phyloP scores from a whole-genome alignment of 2,888 invertebrate species.

The Lithophane leautieri region DNA sequence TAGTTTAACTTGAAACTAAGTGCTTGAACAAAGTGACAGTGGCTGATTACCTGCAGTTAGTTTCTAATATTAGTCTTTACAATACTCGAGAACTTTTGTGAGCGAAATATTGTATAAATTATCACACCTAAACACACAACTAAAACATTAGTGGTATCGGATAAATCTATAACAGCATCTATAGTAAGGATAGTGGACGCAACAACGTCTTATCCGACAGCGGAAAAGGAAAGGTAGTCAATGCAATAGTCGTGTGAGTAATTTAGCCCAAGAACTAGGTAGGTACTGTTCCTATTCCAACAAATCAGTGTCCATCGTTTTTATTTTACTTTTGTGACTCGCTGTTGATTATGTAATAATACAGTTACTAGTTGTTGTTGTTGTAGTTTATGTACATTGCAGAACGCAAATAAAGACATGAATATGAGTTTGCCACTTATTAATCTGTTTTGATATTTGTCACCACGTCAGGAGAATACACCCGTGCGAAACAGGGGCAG shows the following conservation, averaged over 20 bases:
- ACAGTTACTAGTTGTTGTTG: background rate
- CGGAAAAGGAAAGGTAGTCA: background rate
- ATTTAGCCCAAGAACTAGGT: background rate
- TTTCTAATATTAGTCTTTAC: slow-evolving; percentile 58
- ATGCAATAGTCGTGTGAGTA: background rate
- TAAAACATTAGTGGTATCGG: slow-evolving; percentile 48
- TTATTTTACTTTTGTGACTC: no score
- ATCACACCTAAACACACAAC: slow-evolving; percentile 19
- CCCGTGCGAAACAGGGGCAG: no score
- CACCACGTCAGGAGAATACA: background rate
- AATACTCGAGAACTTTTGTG: slow-evolving; percentile 42
- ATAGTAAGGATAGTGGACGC: background rate
- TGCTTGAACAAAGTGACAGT: slow-evolving; percentile 87
- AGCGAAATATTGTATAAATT: slow-evolving; percentile 63
- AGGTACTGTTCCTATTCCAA: no score
- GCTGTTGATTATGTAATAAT: background rate
- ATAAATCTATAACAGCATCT: slow-evolving; percentile 28
- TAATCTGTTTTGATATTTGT: no score
- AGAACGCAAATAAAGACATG: background rate
- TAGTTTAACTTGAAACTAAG: slow-evolving; percentile 88
- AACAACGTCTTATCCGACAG: background rate
- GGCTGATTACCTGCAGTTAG: slow-evolving; percentile 75
- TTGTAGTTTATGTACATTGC: background rate
- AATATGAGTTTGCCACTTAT: background rate
- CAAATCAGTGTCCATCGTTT: background rate